These are phyloP conservation scores for Cetonia aurata DNA, from an alignment of 2,888 invertebrate species.

Conservation along the genomic window DNA sequence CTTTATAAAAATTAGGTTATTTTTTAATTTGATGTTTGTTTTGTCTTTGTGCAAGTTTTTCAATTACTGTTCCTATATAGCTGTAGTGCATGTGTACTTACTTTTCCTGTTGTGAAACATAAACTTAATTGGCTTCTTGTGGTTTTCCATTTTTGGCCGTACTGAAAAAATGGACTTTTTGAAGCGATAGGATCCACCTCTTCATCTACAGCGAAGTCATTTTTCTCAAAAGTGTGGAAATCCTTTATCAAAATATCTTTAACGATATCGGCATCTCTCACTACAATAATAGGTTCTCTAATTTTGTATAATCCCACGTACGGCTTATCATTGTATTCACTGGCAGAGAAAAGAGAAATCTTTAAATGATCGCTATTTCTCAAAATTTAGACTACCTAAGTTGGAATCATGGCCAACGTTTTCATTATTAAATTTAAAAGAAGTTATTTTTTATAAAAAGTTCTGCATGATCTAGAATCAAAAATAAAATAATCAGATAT, in stretches of 20 bases:
- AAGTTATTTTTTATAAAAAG: too few relatives aligned
- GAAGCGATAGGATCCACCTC: constrained; percentile 66
- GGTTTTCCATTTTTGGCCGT: constrained; percentile 68
- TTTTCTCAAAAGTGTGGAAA: constrained; percentile 62
- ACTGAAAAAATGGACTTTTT: constrained; percentile 67
- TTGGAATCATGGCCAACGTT: too few relatives aligned
- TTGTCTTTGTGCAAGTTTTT: too few relatives aligned
- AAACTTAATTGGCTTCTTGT: constrained; percentile 67
- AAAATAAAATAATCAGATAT: too few relatives aligned
- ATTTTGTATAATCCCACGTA: constrained; percentile 62
- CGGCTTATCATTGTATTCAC: constrained; percentile 57
- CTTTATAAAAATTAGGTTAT: too few relatives aligned
- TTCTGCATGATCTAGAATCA: too few relatives aligned
- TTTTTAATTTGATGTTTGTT: too few relatives aligned
- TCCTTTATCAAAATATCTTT: constrained; percentile 60
- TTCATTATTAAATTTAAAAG: too few relatives aligned
- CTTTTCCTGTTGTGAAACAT: constrained; percentile 68
- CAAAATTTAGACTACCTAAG: too few relatives aligned
- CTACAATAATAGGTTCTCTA: constrained; percentile 57
- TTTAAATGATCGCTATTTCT: too few relatives aligned
- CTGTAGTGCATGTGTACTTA: constrained; percentile 46
- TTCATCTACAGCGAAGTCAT: constrained; percentile 62
- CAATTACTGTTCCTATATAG: too few relatives aligned
- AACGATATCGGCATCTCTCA: constrained; percentile 62
- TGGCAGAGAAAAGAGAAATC: constrained; percentile 45